Evolutionary conservation across 2,113 vertebrate genomes (phyloP).

Genomic region (Notothenia rossii): DNA sequence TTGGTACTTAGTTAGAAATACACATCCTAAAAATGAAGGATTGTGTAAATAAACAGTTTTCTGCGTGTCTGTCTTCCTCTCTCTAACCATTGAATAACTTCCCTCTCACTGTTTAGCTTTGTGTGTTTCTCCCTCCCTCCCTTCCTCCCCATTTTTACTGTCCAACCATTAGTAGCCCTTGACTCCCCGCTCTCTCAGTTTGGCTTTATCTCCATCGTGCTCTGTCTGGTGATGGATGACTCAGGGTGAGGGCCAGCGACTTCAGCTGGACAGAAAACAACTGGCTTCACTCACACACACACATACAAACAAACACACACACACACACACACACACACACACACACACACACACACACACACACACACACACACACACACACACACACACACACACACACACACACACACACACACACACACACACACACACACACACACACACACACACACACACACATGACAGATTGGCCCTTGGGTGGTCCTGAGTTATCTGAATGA

Average conservation of each 20-base stretch:
- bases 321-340: too few species aligned
- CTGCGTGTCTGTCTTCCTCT: neutral
- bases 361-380: too few species aligned
- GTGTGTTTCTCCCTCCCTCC: neutral
- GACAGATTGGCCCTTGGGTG: slow-evolving; percentile 52
- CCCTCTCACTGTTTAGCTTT: neutral
- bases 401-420: too few species aligned
- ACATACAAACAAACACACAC: too few species aligned
- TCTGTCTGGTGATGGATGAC: slow-evolving; percentile 68
- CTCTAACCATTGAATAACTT: slow-evolving; percentile 7
- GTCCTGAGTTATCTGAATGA: slow-evolving; percentile 70
- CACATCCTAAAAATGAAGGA: neutral
- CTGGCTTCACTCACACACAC: slow-evolving; percentile 33
- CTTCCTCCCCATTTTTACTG: neutral
- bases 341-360: too few species aligned
- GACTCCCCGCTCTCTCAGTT: slow-evolving; percentile 40
- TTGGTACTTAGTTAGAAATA: neutral
- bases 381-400: too few species aligned
- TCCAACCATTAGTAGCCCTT: slow-evolving; percentile 53
- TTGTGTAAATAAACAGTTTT: slow-evolving; percentile 18
- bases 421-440: too few species aligned
- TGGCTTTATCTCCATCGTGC: slow-evolving; percentile 59
- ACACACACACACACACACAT: too few species aligned
- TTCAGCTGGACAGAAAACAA: slow-evolving; percentile 73
- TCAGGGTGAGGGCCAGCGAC: slow-evolving; percentile 65